phyloP scores from a whole-genome alignment of 2,888 invertebrate genomes.

The Drosophila nigritarsus region DNA sequence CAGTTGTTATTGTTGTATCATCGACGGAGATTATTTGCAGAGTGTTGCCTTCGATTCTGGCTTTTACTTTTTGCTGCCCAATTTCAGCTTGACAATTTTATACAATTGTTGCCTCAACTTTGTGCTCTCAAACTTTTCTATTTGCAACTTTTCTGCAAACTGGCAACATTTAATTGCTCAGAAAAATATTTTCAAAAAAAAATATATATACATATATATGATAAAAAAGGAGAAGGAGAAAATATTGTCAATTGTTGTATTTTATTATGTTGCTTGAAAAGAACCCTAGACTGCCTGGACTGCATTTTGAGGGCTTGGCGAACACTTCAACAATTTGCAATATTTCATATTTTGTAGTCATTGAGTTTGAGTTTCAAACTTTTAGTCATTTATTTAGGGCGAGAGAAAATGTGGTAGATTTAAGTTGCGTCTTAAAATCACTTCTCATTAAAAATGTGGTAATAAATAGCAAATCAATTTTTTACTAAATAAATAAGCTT shows the following conservation, averaged over 20 bases:
- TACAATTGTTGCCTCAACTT: constrained; percentile 63
- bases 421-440: background rate
- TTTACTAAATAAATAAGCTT: background rate
- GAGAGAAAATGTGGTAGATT: background rate
- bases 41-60: constrained; percentile 49
- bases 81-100: constrained; percentile 57
- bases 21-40: constrained; percentile 24
- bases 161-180: constrained; percentile 82
- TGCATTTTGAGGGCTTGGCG: constrained; percentile 37
- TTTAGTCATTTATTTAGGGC: constrained; percentile 17
- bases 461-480: background rate
- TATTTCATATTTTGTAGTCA: constrained; percentile 60
- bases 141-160: constrained; percentile 70
- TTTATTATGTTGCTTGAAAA: constrained; percentile 63
- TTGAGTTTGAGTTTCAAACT: constrained; percentile 53
- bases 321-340: constrained; percentile 63
- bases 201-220: no score
- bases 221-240: constrained; percentile 35
- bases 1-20: constrained; percentile 23
- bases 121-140: constrained; percentile 65
- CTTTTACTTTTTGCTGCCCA: constrained; percentile 42
- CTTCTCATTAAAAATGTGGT: background rate
- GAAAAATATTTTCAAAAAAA: constrained; percentile 71
- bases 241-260: constrained; percentile 74
- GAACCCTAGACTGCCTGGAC: constrained; percentile 19